These are phyloP conservation scores for Chaetodon trifasciatus DNA, from an alignment of 2,797 vertebrate species.

Conservation along the genomic window DNA sequence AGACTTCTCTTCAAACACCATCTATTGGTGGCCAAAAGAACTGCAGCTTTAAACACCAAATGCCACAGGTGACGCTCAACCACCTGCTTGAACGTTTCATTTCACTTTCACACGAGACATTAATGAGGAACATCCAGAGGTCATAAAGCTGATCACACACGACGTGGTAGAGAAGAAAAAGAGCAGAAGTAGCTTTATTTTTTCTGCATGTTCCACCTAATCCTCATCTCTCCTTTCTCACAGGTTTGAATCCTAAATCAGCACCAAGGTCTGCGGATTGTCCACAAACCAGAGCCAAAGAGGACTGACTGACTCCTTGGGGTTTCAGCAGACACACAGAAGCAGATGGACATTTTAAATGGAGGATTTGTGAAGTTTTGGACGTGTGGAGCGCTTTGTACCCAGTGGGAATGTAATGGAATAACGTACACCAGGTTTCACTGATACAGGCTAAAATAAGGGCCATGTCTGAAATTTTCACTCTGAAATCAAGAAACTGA, in stretches of 20 bases:
- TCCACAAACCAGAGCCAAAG: not conserved
- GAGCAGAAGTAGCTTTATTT: not conserved
- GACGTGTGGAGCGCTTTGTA: not conserved
- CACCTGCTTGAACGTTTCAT: not conserved
- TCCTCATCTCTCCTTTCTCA: conserved; percentile 17
- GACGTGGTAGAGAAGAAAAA: not conserved
- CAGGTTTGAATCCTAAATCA: conserved; percentile 39
- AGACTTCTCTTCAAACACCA: not conserved
- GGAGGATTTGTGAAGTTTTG: not conserved
- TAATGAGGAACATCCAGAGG: not conserved
- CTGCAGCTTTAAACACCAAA: not conserved
- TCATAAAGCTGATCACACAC: not conserved
- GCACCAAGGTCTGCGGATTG: not conserved
- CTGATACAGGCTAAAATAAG: not conserved
- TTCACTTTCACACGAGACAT: not conserved
- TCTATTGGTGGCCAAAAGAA: not conserved
- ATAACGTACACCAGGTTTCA: not conserved
- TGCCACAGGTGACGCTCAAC: not conserved
- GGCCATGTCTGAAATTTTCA: not conserved
- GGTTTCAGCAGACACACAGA: not conserved
- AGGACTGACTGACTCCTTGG: conserved; percentile 1
- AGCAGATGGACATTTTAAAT: not conserved
- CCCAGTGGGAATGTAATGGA: conserved; percentile 13
- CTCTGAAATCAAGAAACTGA: not conserved
- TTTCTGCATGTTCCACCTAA: not conserved